Percentiles rank a stretch among this genome's conserved stretches.
phyloP scores from a whole-genome alignment of 2,113 vertebrate species.

The Cygnus buccinator region DNA sequence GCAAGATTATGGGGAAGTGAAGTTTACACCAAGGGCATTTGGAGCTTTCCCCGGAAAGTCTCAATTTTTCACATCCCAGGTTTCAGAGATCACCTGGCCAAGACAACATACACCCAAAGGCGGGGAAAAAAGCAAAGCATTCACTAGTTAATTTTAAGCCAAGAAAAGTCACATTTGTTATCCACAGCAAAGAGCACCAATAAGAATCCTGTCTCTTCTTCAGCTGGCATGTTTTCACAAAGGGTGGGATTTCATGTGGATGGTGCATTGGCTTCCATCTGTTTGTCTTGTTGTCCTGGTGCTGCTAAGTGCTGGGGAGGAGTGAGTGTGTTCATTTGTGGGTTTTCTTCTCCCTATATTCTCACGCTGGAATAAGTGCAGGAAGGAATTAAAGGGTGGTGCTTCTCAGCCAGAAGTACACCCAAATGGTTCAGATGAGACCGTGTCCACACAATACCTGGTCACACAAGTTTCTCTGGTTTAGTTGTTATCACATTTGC shows the following conservation, averaged over 20 bases:
- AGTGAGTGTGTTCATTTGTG: slow-evolving; percentile 13
- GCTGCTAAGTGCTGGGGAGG: slow-evolving; percentile 33
- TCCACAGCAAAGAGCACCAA: slow-evolving; percentile 1
- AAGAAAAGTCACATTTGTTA: neutral
- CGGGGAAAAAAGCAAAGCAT: neutral
- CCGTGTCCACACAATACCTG: neutral
- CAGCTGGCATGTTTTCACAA: slow-evolving; percentile 15
- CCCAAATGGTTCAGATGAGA: neutral
- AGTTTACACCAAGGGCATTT: neutral
- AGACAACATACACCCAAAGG: neutral
- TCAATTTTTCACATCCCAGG: neutral
- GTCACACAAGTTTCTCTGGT: neutral
- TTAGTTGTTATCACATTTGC: neutral
- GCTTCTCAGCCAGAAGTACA: neutral
- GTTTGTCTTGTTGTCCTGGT: slow-evolving; percentile 39
- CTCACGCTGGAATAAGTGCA: neutral
- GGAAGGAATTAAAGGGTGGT: neutral
- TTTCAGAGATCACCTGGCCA: neutral
- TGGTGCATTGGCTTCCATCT: slow-evolving; percentile 59
- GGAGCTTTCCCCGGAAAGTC: neutral
- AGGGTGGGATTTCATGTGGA: slow-evolving; percentile 44
- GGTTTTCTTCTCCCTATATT: neutral
- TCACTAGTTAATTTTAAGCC: neutral
- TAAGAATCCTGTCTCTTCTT: slow-evolving; percentile 13
- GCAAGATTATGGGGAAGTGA: neutral